These are phyloP conservation scores for Polypterus senegalus DNA, from an alignment of 2,113 vertebrate species.

Conservation along the genomic window DNA sequence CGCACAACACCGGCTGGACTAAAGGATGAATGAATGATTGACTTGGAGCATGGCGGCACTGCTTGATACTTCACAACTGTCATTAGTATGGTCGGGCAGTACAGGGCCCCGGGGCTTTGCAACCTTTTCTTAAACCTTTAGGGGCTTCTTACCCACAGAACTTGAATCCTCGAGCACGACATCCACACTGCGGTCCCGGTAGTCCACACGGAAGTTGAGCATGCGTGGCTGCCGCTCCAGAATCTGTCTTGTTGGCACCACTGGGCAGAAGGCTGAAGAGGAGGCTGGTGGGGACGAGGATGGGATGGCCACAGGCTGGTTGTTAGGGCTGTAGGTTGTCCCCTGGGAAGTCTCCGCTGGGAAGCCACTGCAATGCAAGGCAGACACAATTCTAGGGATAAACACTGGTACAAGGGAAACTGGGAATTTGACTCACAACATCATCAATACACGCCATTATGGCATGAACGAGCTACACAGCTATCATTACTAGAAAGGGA, in stretches of 20 bases:
- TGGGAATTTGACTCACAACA: too few species aligned
- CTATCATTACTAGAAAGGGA: too few species aligned
- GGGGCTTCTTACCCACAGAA: conserved; percentile 71
- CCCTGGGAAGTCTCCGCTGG: conserved; percentile 64
- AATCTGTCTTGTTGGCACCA: conserved; percentile 74
- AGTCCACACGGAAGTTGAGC: conserved; percentile 92
- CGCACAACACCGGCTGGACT: too few species aligned
- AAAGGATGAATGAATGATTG: too few species aligned
- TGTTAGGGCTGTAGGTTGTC: conserved; percentile 43
- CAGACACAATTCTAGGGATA: not conserved
- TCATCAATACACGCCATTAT: too few species aligned
- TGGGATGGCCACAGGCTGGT: conserved; percentile 18
- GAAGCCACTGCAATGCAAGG: conserved; percentile 53
- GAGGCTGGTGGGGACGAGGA: conserved; percentile 56
- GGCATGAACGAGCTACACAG: too few species aligned
- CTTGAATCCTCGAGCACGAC: conserved; percentile 89
- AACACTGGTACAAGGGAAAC: not conserved
- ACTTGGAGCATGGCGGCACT: too few species aligned
- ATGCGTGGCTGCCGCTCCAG: conserved; percentile 87
- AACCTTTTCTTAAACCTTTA: not conserved
- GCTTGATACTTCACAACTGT: too few species aligned
- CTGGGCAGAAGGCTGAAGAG: conserved; percentile 76
- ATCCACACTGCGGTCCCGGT: conserved; percentile 82
- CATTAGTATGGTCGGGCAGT: too few species aligned
- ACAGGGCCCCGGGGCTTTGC: too few species aligned